Conservation (phyloP, 2,113 vertebrate species). For the Zapus hudsonius region DNA sequence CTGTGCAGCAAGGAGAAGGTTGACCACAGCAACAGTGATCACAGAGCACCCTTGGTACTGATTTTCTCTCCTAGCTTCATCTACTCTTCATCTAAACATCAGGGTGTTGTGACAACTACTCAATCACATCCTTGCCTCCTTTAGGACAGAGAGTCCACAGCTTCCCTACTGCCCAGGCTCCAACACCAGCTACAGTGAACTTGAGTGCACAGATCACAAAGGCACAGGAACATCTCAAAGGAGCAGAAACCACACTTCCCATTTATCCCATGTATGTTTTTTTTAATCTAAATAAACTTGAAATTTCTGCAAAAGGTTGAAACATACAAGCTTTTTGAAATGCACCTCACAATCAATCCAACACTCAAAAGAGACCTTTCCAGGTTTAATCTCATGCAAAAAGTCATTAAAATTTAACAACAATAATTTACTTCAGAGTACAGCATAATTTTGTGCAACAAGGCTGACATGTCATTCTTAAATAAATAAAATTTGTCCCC, state of each 20-base stretch:
- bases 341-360: not conserved
- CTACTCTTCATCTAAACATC: too few species aligned
- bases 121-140: not conserved
- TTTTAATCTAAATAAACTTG: constrained; percentile 40
- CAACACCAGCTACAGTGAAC: constrained; percentile 22
- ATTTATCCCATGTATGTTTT: constrained; percentile 21
- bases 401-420: constrained; percentile 30
- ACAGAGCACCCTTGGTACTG: not conserved
- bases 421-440: not conserved
- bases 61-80: not conserved
- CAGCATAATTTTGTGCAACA: constrained; percentile 23
- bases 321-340: constrained; percentile 57
- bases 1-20: too few species aligned
- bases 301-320: not conserved
- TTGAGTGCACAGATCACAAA: not conserved
- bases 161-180: constrained; percentile 13
- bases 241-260: not conserved
- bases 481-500: constrained; percentile 40
- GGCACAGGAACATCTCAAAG: not conserved
- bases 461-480: constrained; percentile 8
- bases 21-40: too few species aligned
- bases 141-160: not conserved
- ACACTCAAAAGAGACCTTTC: constrained; percentile 21
- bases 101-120: not conserved
- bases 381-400: constrained; percentile 20